These are phyloP conservation scores for Drosophila anomelani DNA, from an alignment of 2,888 invertebrate genomes.

Conservation along the genomic window DNA sequence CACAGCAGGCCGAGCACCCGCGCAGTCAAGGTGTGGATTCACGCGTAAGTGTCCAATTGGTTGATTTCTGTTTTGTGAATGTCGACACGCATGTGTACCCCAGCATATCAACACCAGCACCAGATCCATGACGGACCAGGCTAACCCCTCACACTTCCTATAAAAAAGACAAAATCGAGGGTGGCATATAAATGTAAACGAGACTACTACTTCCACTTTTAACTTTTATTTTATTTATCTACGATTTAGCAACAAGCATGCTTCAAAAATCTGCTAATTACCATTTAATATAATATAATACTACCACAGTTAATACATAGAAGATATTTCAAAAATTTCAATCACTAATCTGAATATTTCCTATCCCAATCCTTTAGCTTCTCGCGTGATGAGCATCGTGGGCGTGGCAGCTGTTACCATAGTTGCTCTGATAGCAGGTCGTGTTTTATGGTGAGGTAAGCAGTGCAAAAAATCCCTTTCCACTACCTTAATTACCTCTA, in stretches of 20 bases:
- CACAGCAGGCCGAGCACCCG: slow-evolving; percentile 17
- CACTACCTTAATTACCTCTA: slow-evolving; percentile 4
- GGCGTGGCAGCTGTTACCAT: slow-evolving; percentile 68
- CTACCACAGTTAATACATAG: slow-evolving; percentile 1
- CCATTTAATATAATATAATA: not conserved
- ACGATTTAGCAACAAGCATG: slow-evolving; percentile 8
- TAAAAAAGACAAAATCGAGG: slow-evolving; percentile 8
- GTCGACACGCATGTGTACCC: slow-evolving; percentile 31
- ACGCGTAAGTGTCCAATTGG: slow-evolving; percentile 41
- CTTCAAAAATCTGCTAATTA: not conserved
- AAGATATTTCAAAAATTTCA: not conserved
- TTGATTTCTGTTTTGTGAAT: slow-evolving; percentile 43
- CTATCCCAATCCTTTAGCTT: slow-evolving; percentile 16
- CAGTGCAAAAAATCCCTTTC: not conserved
- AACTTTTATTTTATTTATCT: not conserved
- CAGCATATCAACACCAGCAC: slow-evolving; percentile 15
- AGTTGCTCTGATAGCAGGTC: slow-evolving; percentile 65
- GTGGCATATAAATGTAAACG: not conserved
- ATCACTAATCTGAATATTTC: not conserved
- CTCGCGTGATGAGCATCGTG: slow-evolving; percentile 61
- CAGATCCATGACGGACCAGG: slow-evolving; percentile 5
- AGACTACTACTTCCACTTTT: slow-evolving; percentile 1
- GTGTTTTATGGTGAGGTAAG: slow-evolving; percentile 79
- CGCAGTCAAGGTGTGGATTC: slow-evolving; percentile 28
- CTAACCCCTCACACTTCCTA: slow-evolving; percentile 5